Evolutionary conservation across 2,797 vertebrate species (phyloP), one percentile per base, ranked within the genome.

Genomic region (Salmo trutta): DNA sequence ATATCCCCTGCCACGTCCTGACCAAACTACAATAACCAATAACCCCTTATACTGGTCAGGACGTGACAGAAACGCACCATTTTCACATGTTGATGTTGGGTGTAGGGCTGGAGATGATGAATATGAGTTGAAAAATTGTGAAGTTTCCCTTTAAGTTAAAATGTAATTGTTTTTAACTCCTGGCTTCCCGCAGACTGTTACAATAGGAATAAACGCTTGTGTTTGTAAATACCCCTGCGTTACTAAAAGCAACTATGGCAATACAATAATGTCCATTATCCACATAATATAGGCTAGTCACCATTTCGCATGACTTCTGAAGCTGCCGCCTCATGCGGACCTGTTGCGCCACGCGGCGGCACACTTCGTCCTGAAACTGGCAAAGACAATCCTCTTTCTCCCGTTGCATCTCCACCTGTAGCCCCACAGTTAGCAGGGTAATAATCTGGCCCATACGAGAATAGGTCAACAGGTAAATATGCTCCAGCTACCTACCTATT

Each of bases 321-420:
- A 94, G 88, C 84, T 95, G 94, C 4, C 86, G 94, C 68, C 88
- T 88, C 56, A 91, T 95, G 47, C 79, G 86, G 80, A 91, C 80
- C 71, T 91, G 95, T 47, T 94, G 93, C 36, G 94, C 96, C 90
- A 99, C 94, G n/a, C 97, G 92, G 29, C 81, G 88, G 84, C 93
- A 96, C 62, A 99, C 97, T 83, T 94, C 91, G 1, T 90, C 91
- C 84, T 97, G 97, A 91, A 98, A 99, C 0, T 75, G 90, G 2
- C 84, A 92, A 71, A 99, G 92, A 59, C 82, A 91, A 79, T 94
- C 93, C 47, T 95, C 93, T 69, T 94, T 96, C 85, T 86, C 77
- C 75, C 64, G 89, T 47, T 88, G 90, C 65, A 84, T 92, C 67
- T 95, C 92, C 79, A 89, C 91, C 82, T 95, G 90, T 51, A 94